A percentile compares a stretch with the other conserved stretches of the same genome.
These are phyloP conservation scores for Ellobius talpinus DNA, from an alignment of 2,113 vertebrate species.

Conservation along the genomic window DNA sequence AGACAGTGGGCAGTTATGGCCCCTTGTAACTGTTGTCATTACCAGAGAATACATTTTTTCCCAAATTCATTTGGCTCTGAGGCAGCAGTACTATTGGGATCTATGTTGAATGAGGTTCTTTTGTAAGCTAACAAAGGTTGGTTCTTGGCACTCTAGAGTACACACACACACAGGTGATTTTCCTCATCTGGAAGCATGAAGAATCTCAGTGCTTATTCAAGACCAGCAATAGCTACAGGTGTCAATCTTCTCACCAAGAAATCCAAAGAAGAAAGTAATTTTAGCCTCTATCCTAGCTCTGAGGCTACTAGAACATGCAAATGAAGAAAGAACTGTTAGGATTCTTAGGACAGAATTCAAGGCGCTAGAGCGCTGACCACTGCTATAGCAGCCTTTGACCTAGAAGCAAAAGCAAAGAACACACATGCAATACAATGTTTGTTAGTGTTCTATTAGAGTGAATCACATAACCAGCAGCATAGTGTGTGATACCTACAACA, in stretches of 20 bases:
- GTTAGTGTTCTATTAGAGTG: background rate
- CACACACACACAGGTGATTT: background rate
- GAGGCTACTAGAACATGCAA: background rate
- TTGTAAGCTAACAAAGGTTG: background rate
- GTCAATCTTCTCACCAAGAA: background rate
- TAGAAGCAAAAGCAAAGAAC: background rate
- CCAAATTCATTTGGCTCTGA: background rate
- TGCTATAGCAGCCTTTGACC: background rate
- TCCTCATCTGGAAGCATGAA: background rate
- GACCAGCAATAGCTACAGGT: background rate
- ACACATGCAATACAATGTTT: background rate
- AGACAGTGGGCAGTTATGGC: background rate
- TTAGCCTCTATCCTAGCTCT: background rate
- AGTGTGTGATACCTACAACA: background rate
- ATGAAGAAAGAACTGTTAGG: background rate
- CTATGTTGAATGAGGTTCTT: background rate
- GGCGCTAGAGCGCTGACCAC: background rate
- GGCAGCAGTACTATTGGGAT: background rate
- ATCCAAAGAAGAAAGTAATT: background rate
- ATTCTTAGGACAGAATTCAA: background rate
- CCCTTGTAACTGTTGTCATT: background rate
- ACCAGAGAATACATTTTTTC: background rate
- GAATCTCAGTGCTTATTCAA: background rate
- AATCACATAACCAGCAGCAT: background rate
- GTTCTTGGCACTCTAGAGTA: background rate